Evolutionary conservation across 2,888 invertebrate genomes (phyloP), one percentile per base, ranked within the genome.

Genomic region (Drosophila falleni): DNA sequence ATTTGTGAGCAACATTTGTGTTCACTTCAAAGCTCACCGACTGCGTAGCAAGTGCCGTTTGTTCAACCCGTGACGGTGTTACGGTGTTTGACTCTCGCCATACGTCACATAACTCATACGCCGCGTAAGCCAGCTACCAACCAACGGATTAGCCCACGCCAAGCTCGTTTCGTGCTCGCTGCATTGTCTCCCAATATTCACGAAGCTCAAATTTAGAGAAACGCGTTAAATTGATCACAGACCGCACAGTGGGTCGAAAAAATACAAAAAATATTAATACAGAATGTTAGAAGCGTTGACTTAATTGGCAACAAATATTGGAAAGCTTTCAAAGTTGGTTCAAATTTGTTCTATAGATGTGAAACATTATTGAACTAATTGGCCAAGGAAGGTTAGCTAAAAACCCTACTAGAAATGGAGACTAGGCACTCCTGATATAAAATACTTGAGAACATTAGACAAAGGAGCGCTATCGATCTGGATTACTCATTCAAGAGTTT

Each of bases 11-110:
- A 44, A 71, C 71, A 84, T 74, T 72, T 74, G 83, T 64, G 73
- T 69, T 63, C 59, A 73, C 72, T 75, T 84, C 84, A 84, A 84
- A 84, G 84, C 39, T 29, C 33, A 68, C 87, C 84, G 84, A 69
- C 50, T 53, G 66, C 29, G 60, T 54, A 71, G 74, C 83, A 84
- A 79, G 87, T 84, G 84, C 68, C 78, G 80, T 78, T 69, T 79
- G 59, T 81, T 81, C 77, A 70, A 69, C 77, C 68, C 71, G 55
- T 70, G 61, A 65, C 59, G 35, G 29, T 42, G 60, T 42, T 58
- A 65, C 59, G 35, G 29, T 42, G 60, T 42, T 58, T 35, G 16
- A 51, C 37, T 61, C 56, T 69, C 53, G 64, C 58, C 70, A 33
- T 59, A 60, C n/a, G 50, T 58, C 64, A 31, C 64, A 71, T 79